Percentiles rank a stretch among this genome's conserved stretches.
These are phyloP conservation scores for Aselliscus stoliczkanus DNA, from an alignment of 2,797 vertebrate genomes.

Conservation along the genomic window DNA sequence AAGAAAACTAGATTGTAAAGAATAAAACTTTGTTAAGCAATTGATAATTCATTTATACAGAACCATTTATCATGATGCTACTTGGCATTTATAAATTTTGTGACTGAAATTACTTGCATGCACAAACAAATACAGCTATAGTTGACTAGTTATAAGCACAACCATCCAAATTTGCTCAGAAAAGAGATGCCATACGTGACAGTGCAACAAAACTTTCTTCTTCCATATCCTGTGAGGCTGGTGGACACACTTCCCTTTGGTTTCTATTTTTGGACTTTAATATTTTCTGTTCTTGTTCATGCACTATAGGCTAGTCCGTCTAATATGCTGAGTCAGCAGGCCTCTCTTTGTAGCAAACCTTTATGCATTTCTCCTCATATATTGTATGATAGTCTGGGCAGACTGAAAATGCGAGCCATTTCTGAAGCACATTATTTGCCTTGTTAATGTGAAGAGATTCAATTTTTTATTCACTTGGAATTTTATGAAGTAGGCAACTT, in stretches of 20 bases:
- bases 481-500: conserved; percentile 27
- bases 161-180: conserved; percentile 18
- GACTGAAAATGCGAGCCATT: background rate
- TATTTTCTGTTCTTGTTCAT: background rate
- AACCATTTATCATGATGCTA: background rate
- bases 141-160: conserved; percentile 56
- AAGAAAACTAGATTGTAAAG: background rate
- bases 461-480: background rate
- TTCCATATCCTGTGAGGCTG: background rate
- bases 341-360: background rate
- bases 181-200: conserved; percentile 61
- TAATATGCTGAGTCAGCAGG: background rate
- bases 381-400: background rate
- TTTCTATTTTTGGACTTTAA: background rate
- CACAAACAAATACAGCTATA: conserved; percentile 33
- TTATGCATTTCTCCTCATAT: background rate
- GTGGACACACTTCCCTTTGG: conserved; percentile 10
- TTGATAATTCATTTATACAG: conserved; percentile 40
- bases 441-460: background rate
- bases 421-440: conserved; percentile 9
- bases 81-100: conserved; percentile 55
- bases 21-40: conserved; percentile 39
- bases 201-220: background rate
- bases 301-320: background rate
- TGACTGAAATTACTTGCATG: conserved; percentile 61